A percentile compares a stretch with the other conserved stretches of the same genome.
phyloP scores from a whole-genome alignment of 2,888 invertebrate genomes.

The Chrysopilus asiliformis region DNA sequence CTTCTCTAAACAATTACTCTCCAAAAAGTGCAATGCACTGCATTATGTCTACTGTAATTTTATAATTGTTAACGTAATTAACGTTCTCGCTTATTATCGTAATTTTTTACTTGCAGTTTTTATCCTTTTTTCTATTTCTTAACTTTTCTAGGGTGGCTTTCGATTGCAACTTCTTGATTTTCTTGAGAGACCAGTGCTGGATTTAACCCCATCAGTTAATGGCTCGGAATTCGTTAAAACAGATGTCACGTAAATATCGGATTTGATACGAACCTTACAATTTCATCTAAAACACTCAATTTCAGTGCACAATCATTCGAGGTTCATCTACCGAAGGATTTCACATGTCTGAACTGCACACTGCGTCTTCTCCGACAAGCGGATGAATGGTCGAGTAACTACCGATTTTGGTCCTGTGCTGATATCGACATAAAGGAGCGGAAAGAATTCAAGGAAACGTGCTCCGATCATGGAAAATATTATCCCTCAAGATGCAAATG shows the following conservation, averaged over 20 bases:
- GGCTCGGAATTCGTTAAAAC: constrained; percentile 68
- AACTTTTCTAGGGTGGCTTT: constrained; percentile 71
- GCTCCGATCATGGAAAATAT: constrained; percentile 73
- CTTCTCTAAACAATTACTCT: too few species aligned
- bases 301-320: constrained; percentile 69
- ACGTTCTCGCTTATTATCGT: too few species aligned
- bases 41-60: too few species aligned
- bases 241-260: constrained; percentile 69
- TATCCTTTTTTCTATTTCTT: not conserved
- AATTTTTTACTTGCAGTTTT: too few species aligned
- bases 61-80: too few species aligned
- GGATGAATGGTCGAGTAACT: constrained; percentile 73
- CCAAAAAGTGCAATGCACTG: too few species aligned
- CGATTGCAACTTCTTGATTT: constrained; percentile 76
- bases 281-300: too few species aligned
- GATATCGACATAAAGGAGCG: constrained; percentile 76
- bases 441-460: constrained; percentile 67
- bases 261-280: too few species aligned
- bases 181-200: constrained; percentile 69
- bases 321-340: constrained; percentile 67
- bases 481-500: constrained; percentile 67
- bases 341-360: constrained; percentile 79
- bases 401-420: constrained; percentile 91
- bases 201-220: constrained; percentile 67
- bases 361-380: constrained; percentile 81